phyloP scores from a whole-genome alignment of 2,797 vertebrate species.

The Okamejei kenojei region DNA sequence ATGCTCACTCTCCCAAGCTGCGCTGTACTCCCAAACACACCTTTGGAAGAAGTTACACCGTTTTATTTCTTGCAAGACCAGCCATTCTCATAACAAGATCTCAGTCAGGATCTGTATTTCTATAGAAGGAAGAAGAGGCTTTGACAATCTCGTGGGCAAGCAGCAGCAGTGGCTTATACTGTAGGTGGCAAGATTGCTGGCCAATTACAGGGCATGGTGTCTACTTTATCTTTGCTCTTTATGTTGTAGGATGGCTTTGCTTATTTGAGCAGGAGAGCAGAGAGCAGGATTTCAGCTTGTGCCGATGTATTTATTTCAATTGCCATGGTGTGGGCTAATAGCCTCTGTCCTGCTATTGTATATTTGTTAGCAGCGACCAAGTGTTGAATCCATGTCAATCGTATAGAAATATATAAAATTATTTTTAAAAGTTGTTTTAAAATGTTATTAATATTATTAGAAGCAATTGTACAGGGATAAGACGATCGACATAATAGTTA shows the following conservation, averaged over 20 bases:
- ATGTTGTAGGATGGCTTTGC: neutral
- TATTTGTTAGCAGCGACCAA: neutral
- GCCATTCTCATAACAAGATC: neutral
- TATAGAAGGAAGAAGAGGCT: no score
- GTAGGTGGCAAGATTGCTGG: neutral
- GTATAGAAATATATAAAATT: no score
- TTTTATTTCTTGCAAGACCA: neutral
- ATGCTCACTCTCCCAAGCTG: neutral
- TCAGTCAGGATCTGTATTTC: neutral
- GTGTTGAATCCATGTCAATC: slow-evolving; percentile 16
- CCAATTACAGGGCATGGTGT: neutral
- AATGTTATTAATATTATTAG: no score
- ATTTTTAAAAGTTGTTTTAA: no score
- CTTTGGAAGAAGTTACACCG: neutral
- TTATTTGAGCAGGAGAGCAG: neutral
- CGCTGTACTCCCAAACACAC: neutral
- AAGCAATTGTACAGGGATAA: no score
- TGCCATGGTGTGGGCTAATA: neutral
- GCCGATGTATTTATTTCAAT: neutral
- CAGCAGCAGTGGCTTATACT: neutral
- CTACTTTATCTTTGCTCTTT: neutral
- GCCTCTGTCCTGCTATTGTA: slow-evolving; percentile 17
- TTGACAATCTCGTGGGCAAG: neutral
- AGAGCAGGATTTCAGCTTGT: neutral
- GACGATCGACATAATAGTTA: no score